Conservation (phyloP, 2,113 vertebrate genomes). For the Rhinoptilus africanus region DNA sequence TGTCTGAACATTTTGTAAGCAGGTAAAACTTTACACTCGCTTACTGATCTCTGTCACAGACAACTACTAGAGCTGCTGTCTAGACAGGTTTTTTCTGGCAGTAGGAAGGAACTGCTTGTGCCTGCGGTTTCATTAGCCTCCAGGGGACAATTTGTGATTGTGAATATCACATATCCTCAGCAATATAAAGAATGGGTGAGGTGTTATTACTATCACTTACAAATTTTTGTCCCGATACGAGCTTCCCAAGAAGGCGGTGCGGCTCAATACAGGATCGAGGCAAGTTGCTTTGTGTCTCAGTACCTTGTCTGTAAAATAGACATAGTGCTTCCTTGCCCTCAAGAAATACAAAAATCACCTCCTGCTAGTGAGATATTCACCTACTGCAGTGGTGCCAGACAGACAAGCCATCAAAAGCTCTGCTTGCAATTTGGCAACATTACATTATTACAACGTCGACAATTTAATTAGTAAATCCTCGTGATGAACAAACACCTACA, state of each 20-base stretch:
- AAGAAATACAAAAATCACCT: background rate
- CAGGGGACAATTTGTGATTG: background rate
- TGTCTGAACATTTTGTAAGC: background rate
- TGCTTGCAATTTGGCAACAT: background rate
- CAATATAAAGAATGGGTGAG: background rate
- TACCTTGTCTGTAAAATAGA: background rate
- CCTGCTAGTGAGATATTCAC: background rate
- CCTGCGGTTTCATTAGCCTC: background rate
- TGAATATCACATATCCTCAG: background rate
- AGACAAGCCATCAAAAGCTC: background rate
- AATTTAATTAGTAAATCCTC: background rate
- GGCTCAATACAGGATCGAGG: background rate
- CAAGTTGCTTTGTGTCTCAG: background rate
- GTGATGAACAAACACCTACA: background rate
- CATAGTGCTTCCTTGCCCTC: background rate
- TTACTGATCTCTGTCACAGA: background rate
- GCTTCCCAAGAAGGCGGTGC: background rate
- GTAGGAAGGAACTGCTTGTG: conserved; percentile 6
- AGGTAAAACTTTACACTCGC: background rate
- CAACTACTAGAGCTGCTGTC: conserved; percentile 1
- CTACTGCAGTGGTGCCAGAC: background rate
- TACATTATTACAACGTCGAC: background rate
- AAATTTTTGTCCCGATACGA: background rate
- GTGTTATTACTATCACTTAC: background rate
- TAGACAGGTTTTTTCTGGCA: conserved; percentile 21